phyloP scores from a whole-genome alignment of 2,113 vertebrate genomes.

The Callipepla squamata region DNA sequence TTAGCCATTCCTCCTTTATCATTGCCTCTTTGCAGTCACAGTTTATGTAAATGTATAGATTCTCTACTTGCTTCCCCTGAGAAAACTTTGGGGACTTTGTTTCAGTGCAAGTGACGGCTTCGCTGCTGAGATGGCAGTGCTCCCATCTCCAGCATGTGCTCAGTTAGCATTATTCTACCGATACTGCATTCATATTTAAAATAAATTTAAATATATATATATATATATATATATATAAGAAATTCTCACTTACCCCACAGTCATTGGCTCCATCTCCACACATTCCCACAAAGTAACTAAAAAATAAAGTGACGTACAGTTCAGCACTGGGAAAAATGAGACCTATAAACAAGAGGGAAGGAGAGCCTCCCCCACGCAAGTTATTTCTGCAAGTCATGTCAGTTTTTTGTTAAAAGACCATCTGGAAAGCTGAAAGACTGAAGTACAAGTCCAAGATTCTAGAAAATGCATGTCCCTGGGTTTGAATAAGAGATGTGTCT shows the following conservation, averaged over 20 bases:
- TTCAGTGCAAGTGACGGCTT: background rate
- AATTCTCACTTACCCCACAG: constrained; percentile 80
- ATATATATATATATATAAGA: background rate
- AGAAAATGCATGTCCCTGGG: background rate
- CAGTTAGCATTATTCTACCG: background rate
- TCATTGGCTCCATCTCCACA: constrained; percentile 86
- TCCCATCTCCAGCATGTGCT: background rate
- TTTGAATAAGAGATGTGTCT: background rate
- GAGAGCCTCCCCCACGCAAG: background rate
- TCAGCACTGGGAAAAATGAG: background rate
- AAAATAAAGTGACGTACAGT: background rate
- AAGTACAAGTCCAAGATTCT: background rate
- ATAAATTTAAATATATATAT: background rate
- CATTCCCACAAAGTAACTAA: constrained; percentile 85
- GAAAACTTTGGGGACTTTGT: background rate
- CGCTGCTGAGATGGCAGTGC: background rate
- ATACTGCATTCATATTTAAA: background rate
- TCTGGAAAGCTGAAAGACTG: background rate
- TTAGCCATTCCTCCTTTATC: background rate
- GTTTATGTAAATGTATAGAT: background rate
- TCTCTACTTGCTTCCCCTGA: background rate
- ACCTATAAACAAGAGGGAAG: background rate
- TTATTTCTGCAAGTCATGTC: background rate
- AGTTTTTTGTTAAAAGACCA: background rate
- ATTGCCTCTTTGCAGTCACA: background rate